Base-by-base conservation (phyloP, 2,888 invertebrate species). In the Drosophila mayaguana region DNA sequence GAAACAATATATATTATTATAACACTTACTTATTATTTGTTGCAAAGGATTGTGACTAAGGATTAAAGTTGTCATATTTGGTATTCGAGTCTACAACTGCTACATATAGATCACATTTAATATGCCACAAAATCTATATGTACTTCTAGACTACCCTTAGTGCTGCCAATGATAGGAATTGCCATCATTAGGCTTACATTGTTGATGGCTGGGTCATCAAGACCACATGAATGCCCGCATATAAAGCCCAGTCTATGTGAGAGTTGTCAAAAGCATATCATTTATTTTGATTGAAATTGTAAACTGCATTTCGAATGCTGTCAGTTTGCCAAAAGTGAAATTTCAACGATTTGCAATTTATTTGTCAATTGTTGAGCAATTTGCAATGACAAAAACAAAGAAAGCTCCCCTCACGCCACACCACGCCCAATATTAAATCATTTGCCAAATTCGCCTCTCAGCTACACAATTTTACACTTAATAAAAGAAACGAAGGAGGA, bases 251-350 rank as follows among this genome's bases (percentile, higher is more conserved):
- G 20, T 46, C 11, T 32, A 3, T 34, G 43, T 11, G 60, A 57
- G 57, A 7, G n/a, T n/a, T 64, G 56, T 56, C 60, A 65, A 22
- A 75, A 34, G 36, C 36, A 42, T 73, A 50, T 63, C 45, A 82
- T 82, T 74, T 61, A 55, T 65, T 86, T 81, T 81, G 82, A 82
- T 82, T 82, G 78, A 86, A 75, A 72, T 64, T 38, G 60, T 63
- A 77, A 63, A 51, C 64, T 65, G 67, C 64, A 63, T 45, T 40
- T 25, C 53, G 48, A 51, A 65, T 59, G 75, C 28, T 83, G 83
- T 63, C 83, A 82, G 28, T 9, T 61, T 80, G 79, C 79, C 79
- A 80, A 72, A 45, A 38, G 38, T 57, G 64, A 48, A 59, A 71
- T 63, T 63, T 60, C 64, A 68, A 64, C 67, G 69, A 46, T 66